Percentiles rank a stretch among this genome's conserved stretches.
phyloP scores from a whole-genome alignment of 2,888 invertebrate genomes.

The Criorhina ranunculi region DNA sequence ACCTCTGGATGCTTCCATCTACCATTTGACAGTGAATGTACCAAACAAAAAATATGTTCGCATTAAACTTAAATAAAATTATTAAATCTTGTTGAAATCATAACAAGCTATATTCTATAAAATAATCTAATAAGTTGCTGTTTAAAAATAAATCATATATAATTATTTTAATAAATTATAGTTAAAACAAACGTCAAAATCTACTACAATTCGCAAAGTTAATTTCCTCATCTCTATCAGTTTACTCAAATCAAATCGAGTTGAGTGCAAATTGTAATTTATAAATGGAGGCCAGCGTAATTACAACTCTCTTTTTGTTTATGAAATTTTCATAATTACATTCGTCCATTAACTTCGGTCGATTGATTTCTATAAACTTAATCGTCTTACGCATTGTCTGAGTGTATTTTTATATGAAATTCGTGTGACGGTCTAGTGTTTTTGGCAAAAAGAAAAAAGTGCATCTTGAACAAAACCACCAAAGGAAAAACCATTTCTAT shows the following conservation, averaged over 20 bases:
- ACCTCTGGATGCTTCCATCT: not conserved
- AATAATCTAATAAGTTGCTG: too few species aligned
- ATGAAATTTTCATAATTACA: conserved; percentile 70
- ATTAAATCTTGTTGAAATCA: not conserved
- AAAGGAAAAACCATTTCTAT: conserved; percentile 58
- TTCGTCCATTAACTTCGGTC: conserved; percentile 43
- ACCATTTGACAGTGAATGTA: not conserved
- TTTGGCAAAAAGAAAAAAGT: conserved; percentile 52
- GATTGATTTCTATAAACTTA: conserved; percentile 51
- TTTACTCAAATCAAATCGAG: conserved; percentile 54
- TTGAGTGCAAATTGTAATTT: conserved; percentile 71
- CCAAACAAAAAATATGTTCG: not conserved
- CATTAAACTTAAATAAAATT: not conserved
- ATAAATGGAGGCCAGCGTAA: conserved; percentile 72
- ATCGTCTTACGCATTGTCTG: conserved; percentile 11
- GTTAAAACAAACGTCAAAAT: conserved; percentile 5
- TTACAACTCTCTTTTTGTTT: conserved; percentile 72
- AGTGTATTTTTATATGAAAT: conserved; percentile 36
- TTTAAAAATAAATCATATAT: not conserved
- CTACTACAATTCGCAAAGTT: conserved; percentile 43
- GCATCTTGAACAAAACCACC: conserved; percentile 48
- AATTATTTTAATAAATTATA: not conserved
- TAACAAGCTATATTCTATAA: too few species aligned
- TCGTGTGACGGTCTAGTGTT: not conserved
- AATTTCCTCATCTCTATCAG: conserved; percentile 38